Evolutionary conservation across 2,113 vertebrate genomes (phyloP), one percentile per base, ranked within the genome.

Genomic region (Garra rufa): DNA sequence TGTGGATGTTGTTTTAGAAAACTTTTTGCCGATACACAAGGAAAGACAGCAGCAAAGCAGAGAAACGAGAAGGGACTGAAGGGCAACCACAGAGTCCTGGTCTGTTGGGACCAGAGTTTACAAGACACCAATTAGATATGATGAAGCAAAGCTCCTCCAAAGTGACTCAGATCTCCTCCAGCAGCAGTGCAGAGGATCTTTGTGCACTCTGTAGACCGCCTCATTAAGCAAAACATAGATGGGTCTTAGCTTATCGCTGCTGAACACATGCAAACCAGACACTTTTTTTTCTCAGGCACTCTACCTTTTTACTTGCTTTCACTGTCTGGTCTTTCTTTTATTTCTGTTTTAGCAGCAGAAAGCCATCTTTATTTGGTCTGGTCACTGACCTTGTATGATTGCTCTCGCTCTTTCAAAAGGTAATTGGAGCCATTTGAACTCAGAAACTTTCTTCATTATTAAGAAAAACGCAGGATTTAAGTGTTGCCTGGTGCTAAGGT

Each of bases 161-260:
- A 81, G 82, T 83, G 87, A 89, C 90, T 89, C 90, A 89, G 87
- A 91, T 89, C 75, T 88, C 89, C 90, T 91, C 50, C 91, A 89
- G 90, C 91, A 91, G 89, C 70, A 87, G 91, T 88, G 88, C 78
- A 87, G 88, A 67, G 84, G 90, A 85, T 76, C 15, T 89, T 93
- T 90, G 81, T 89, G 89, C 85, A 85, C 88, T 88, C 88, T 88
- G 88, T 88, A 93, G 93, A 93, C 90, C 91, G 93, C 92, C 92
- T 96, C 95, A 96, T 96, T 96, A 96, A 94, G 91, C 76, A 89
- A 89, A 90, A 93, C 90, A 91, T 90, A 91, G 92, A 96, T 94
- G 94, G 93, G 91, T 91, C 93, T 87, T 79, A 89, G 93, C 93
- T 96, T 97, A 96, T 97, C 95, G 93, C 86, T 91, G 92, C 94